phyloP scores from a whole-genome alignment of 2,888 invertebrate species.

The Pachymerium ferrugineum region DNA sequence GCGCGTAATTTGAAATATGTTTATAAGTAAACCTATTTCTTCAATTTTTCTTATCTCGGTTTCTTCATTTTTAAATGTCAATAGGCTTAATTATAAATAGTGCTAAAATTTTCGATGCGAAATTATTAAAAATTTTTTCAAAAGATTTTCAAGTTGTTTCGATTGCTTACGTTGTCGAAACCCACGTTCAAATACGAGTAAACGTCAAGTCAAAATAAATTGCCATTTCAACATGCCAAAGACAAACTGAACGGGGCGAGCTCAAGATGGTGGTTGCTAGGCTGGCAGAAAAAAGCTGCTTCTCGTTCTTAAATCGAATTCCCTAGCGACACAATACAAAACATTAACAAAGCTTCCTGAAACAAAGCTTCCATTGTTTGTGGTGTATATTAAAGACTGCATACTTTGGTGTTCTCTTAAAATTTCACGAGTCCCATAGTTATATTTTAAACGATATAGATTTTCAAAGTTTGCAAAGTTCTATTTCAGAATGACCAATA shows the following conservation, averaged over 20 bases:
- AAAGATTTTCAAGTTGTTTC: neutral
- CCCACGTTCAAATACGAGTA: slow-evolving; percentile 13
- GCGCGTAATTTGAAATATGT: neutral
- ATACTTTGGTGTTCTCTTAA: too few species aligned
- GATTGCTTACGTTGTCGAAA: slow-evolving; percentile 3
- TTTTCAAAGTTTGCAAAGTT: too few species aligned
- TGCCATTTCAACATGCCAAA: slow-evolving; percentile 13
- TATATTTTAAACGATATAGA: too few species aligned
- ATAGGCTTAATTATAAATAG: neutral
- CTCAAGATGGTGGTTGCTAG: slow-evolving; percentile 13
- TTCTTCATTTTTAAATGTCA: neutral
- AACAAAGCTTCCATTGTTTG: too few species aligned
- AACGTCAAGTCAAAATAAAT: slow-evolving; percentile 13
- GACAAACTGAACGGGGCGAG: slow-evolving; percentile 13
- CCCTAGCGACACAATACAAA: neutral
- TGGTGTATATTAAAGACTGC: too few species aligned
- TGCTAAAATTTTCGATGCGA: neutral
- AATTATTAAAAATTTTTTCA: neutral
- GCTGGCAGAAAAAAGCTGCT: slow-evolving; percentile 4
- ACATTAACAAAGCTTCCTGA: too few species aligned
- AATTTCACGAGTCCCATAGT: too few species aligned
- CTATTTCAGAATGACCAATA: too few species aligned
- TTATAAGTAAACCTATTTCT: too few species aligned
- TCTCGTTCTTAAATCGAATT: neutral
- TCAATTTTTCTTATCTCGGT: neutral